Percentiles rank a stretch among this genome's conserved stretches.
These are phyloP conservation scores for Brenthis ino DNA, from an alignment of 2,888 invertebrate species.

Conservation along the genomic window DNA sequence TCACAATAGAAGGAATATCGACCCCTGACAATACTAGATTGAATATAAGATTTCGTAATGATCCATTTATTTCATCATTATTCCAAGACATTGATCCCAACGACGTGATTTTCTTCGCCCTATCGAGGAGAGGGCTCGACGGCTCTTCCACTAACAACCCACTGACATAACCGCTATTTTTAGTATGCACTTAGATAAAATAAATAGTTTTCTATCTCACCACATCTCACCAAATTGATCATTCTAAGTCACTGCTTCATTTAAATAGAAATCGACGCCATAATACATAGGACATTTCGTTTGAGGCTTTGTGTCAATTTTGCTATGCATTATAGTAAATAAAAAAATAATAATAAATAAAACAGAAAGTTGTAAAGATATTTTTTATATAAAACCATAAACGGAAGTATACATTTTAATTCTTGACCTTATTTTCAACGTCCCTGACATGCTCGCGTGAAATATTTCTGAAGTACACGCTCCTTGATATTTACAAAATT, in stretches of 20 bases:
- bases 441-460: slow-evolving; percentile 12
- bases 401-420: slow-evolving; percentile 7
- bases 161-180: slow-evolving; percentile 8
- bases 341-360: too few relatives aligned
- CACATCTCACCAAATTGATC: too few relatives aligned
- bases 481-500: slow-evolving; percentile 18
- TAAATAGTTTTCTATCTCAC: too few relatives aligned
- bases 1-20: too few relatives aligned
- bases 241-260: too few relatives aligned
- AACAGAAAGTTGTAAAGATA: slow-evolving; percentile 9
- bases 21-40: background rate
- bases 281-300: too few relatives aligned
- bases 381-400: slow-evolving; percentile 2
- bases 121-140: slow-evolving; percentile 7
- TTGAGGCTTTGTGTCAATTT: too few relatives aligned
- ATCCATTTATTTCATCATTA: background rate
- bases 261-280: too few relatives aligned
- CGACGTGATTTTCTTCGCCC: background rate
- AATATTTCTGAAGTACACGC: slow-evolving; percentile 6
- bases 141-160: background rate
- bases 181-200: background rate
- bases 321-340: too few relatives aligned
- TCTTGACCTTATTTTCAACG: slow-evolving; percentile 11
- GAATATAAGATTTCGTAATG: background rate
- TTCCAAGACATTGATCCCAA: background rate